phyloP scores from a whole-genome alignment of 2,888 invertebrate genomes.

The Trachelus stipa region DNA sequence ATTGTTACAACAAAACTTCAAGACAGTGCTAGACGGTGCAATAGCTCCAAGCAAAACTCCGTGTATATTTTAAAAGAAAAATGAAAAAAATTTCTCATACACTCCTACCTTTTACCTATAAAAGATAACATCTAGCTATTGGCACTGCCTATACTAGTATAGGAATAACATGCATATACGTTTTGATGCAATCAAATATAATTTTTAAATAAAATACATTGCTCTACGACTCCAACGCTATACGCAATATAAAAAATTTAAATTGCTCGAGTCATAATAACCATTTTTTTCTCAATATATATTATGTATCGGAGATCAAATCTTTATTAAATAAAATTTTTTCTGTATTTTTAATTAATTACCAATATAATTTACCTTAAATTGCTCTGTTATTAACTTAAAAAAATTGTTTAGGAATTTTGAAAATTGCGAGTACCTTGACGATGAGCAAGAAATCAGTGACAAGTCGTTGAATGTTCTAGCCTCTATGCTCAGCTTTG shows the following conservation, averaged over 20 bases:
- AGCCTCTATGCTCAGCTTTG: not conserved
- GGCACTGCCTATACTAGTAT: not conserved
- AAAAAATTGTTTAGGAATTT: not conserved
- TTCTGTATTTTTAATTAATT: not conserved
- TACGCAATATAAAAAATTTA: not conserved
- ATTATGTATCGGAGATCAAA: not conserved
- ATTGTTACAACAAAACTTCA: not conserved
- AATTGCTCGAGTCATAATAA: not conserved
- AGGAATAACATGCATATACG: not conserved
- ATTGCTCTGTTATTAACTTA: not conserved
- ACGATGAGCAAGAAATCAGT: not conserved
- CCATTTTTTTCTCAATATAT: not conserved
- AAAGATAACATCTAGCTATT: not conserved
- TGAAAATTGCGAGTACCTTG: not conserved
- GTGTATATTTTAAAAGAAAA: not conserved
- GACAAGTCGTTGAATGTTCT: not conserved
- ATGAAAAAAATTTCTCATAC: not conserved
- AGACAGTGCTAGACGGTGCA: not conserved
- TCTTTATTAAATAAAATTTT: not conserved
- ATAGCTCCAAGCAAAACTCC: not conserved
- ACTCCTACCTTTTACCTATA: not conserved
- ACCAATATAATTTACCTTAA: not conserved
- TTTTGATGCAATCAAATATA: not conserved
- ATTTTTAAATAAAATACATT: not conserved
- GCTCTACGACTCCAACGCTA: not conserved